phyloP scores from a whole-genome alignment of 2,113 vertebrate species.

The Elachura formosa region DNA sequence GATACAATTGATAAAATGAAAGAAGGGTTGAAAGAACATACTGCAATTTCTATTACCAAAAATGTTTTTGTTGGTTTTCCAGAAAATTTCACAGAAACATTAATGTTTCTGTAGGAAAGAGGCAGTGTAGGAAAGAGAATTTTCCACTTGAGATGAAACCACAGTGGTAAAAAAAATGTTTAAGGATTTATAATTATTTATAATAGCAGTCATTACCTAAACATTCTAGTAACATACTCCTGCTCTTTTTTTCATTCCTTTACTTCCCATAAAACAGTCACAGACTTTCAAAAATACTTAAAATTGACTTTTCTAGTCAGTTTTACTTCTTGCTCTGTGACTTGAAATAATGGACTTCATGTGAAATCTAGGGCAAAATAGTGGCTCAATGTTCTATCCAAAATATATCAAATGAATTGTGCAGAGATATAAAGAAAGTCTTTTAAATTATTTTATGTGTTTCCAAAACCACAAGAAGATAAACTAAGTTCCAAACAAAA shows the following conservation, averaged over 20 bases:
- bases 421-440: background rate
- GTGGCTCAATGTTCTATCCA: background rate
- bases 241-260: background rate
- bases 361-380: conserved; percentile 3
- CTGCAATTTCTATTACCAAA: background rate
- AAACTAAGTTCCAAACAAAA: background rate
- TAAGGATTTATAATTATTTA: background rate
- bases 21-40: background rate
- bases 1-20: background rate
- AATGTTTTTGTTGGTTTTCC: background rate
- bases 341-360: background rate
- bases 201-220: background rate
- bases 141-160: background rate
- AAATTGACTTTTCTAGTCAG: background rate
- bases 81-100: background rate
- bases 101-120: background rate
- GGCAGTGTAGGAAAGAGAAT: background rate
- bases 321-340: background rate
- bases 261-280: background rate
- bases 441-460: background rate
- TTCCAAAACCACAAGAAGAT: background rate
- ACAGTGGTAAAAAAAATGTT: background rate
- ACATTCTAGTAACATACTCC: background rate
- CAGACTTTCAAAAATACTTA: background rate
- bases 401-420: background rate